A percentile compares a stretch with the other conserved stretches of the same genome.
Conservation (phyloP, 2,888 invertebrate species). For the Onthophagus sagittarius region DNA sequence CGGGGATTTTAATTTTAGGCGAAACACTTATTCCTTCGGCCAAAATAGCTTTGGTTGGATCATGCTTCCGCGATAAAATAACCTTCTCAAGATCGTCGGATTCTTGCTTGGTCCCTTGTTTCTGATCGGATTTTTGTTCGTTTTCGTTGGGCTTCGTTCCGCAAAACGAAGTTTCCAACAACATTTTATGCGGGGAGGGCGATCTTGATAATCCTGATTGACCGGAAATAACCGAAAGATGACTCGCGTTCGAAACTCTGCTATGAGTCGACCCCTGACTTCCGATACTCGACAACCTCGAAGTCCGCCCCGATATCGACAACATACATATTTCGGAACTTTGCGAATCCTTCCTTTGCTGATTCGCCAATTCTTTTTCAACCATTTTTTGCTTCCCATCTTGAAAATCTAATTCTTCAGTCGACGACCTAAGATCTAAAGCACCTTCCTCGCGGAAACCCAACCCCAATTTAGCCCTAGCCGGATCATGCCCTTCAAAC, state of each 20-base stretch:
- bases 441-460: slow-evolving; percentile 63
- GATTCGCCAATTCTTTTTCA: slow-evolving; percentile 38
- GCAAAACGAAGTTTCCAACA: slow-evolving; percentile 87
- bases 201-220: slow-evolving; percentile 61
- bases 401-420: slow-evolving; percentile 82
- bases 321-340: slow-evolving; percentile 75
- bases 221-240: slow-evolving; percentile 55
- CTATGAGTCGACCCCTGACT: slow-evolving; percentile 61
- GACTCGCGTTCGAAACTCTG: slow-evolving; percentile 53
- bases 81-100: slow-evolving; percentile 55
- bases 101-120: slow-evolving; percentile 41
- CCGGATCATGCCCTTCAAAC: slow-evolving; percentile 43
- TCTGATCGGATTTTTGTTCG: slow-evolving; percentile 30
- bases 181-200: slow-evolving; percentile 87
- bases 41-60: slow-evolving; percentile 61
- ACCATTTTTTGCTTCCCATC: slow-evolving; percentile 53
- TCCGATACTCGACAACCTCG: slow-evolving; percentile 74
- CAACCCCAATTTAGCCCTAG: slow-evolving; percentile 44
- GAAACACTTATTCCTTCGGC: slow-evolving; percentile 56
- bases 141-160: slow-evolving; percentile 68
- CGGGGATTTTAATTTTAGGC: slow-evolving; percentile 23
- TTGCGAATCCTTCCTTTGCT: slow-evolving; percentile 51
- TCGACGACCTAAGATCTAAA: slow-evolving; percentile 80
- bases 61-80: slow-evolving; percentile 58
- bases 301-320: slow-evolving; percentile 74